Evolutionary conservation across 2,888 invertebrate genomes (phyloP), one percentile per base, ranked within the genome.

Genomic region (Mythimna impura): DNA sequence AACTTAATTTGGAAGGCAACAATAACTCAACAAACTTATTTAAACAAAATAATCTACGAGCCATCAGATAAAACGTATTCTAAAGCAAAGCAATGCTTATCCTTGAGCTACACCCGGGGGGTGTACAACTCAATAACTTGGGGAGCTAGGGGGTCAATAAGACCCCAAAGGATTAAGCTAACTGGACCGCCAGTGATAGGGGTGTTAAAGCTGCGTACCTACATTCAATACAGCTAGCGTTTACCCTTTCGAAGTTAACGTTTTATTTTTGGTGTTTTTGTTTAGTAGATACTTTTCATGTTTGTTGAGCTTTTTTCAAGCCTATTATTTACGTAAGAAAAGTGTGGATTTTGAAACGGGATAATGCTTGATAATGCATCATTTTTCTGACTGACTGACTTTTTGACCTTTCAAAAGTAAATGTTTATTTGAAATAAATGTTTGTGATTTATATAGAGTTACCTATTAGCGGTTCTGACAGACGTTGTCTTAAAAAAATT

Each of bases 171-270:
- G 84, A 76, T 84, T 71, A 74, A 70, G 60, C 69, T 81, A 68
- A 69, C 84, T 84, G 74, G 68, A 65, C 64, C 52, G 72, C 50
- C 61, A 25, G 73, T 55, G 82, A 82, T 82, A 78, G 78, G 61
- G 69, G 82, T 78, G 82, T 82, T 82, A 84, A 78, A 63, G 81
- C 65, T 67, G 20, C 69, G 66, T 72, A 62, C 47, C 47, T 47
- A 47, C 77, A 81, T 81, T 70, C 65, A 84, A 81, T 81, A 84
- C 66, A 67, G 70, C 12, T 8, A 52, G 43, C 57, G 52, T 65
- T 81, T 81, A 76, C 81, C 84, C 81, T 72, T 72, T 54, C 7
- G 8, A 12, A 71, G 55, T 43, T 40, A 25, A 54, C 54, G 58
- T 55, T 67, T 54, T 60, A 62, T 67, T 64, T 69, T 34, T 7